Conservation (phyloP, 2,113 vertebrate genomes). For the Anoplopoma fimbria region DNA sequence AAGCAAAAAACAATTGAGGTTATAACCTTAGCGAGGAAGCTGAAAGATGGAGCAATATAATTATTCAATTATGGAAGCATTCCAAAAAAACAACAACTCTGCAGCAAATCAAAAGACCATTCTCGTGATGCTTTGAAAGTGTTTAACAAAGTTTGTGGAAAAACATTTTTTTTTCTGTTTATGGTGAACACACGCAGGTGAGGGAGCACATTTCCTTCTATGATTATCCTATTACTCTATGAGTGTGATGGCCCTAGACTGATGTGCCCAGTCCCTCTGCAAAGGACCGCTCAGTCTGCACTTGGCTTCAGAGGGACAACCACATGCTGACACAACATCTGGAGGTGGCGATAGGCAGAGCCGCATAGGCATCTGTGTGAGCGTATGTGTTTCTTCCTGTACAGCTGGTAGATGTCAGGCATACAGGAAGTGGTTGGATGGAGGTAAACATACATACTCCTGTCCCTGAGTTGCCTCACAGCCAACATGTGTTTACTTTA, state of each 20-base stretch:
- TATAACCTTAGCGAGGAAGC: slow-evolving; percentile 12
- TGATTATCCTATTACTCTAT: slow-evolving; percentile 18
- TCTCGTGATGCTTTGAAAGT: slow-evolving; percentile 9
- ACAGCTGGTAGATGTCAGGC: slow-evolving; percentile 28
- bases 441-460: slow-evolving; percentile 14
- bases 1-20: slow-evolving; percentile 17
- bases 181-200: slow-evolving; percentile 7
- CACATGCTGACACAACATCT: slow-evolving; percentile 62
- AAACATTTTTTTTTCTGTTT: background rate
- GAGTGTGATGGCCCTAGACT: background rate
- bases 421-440: slow-evolving; percentile 2
- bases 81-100: background rate
- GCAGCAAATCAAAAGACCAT: slow-evolving; percentile 20
- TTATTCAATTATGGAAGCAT: slow-evolving; percentile 1
- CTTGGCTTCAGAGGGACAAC: slow-evolving; percentile 1
- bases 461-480: background rate
- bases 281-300: slow-evolving; percentile 25
- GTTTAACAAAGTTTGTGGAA: slow-evolving; percentile 10
- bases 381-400: background rate
- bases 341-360: slow-evolving; percentile 29
- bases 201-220: slow-evolving; percentile 17
- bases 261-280: background rate
- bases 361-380: slow-evolving; percentile 7
- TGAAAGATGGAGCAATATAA: slow-evolving; percentile 7
- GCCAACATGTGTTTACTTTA: background rate